Evolutionary conservation across 2,113 vertebrate genomes (phyloP), one percentile per base, ranked within the genome.

Genomic region (Aspidoscelis tigris): DNA sequence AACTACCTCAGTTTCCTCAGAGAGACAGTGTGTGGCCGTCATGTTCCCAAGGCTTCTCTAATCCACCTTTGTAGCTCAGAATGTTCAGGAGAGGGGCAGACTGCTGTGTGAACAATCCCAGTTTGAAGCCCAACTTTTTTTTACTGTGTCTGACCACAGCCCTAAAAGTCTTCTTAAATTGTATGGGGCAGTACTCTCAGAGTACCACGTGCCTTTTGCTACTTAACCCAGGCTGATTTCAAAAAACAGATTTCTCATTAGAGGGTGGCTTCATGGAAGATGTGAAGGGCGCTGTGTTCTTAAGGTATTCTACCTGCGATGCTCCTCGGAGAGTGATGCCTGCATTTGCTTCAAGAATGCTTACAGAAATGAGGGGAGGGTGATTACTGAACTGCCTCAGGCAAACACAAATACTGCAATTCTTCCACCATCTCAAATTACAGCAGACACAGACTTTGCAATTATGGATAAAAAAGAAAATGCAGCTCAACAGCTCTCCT

Each of bases 401-500:
- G 89, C 39, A 3, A 44, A 64, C 58, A 64, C 55, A 82, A 74
- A 82, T n/a, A 47, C 16, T 6, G 65, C 74, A 75, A 80, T 88
- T 90, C 86, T 89, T 87, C 86, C 86, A 68, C 76, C 72, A 86
- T 55, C 88, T 86, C 88, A 68, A 88, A 92, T 94, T 88, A 87
- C 89, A 93, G 83, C 65, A 80, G 84, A 22, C 76, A 76, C 84
- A 89, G 93, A 92, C 90, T 93, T 93, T 88, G 84, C 93, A 90
- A 93, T 94, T 90, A 91, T 53, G 11, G 78, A 88, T 88, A 86
- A 91, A 16, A 91, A 91, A 73, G 77, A 80, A 43, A 86, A 74
- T 90, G 75, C 74, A 88, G 84, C 69, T 80, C 78, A 80, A 78
- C 76, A 68, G 72, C 73, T 90, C 75, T 11, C 58, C 41, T 71